Evolutionary conservation across 2,888 invertebrate species (phyloP).

Genomic region (Apamea crenata): DNA sequence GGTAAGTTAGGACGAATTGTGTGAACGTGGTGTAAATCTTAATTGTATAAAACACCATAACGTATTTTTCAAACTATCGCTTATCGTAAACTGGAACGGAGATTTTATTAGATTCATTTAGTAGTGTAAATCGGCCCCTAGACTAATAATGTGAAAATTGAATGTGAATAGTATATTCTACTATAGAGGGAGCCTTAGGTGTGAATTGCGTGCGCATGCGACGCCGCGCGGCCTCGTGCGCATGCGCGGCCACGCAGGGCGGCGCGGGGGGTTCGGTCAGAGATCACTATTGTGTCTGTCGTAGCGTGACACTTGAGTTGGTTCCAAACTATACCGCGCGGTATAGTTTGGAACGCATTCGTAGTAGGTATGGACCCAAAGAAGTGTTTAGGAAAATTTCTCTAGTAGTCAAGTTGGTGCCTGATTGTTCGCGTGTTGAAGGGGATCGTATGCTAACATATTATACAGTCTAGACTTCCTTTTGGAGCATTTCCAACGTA

Average conservation of each 20-base stretch:
- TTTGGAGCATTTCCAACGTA: slow-evolving; percentile 87
- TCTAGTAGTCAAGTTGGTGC: slow-evolving; percentile 88
- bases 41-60: slow-evolving; percentile 72
- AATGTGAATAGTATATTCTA: slow-evolving; percentile 66
- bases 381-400: slow-evolving; percentile 84
- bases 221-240: neutral
- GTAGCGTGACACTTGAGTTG: slow-evolving; percentile 67
- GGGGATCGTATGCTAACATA: slow-evolving; percentile 76
- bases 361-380: slow-evolving; percentile 77
- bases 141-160: slow-evolving; percentile 71
- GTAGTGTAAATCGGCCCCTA: slow-evolving; percentile 77
- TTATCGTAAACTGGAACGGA: slow-evolving; percentile 74
- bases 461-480: slow-evolving; percentile 76
- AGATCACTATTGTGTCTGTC: slow-evolving; percentile 51
- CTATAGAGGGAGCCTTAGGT: slow-evolving; percentile 74
- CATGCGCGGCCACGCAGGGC: neutral
- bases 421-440: slow-evolving; percentile 81
- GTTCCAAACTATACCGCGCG: slow-evolving; percentile 55
- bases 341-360: slow-evolving; percentile 63
- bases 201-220: slow-evolving; percentile 44
- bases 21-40: slow-evolving; percentile 75
- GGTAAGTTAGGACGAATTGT: slow-evolving; percentile 87
- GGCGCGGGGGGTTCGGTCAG: neutral
- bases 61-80: slow-evolving; percentile 75
- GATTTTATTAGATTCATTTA: slow-evolving; percentile 77